These are phyloP conservation scores for Diglossa cyanea DNA, from an alignment of 2,797 vertebrate genomes.

Conservation along the genomic window DNA sequence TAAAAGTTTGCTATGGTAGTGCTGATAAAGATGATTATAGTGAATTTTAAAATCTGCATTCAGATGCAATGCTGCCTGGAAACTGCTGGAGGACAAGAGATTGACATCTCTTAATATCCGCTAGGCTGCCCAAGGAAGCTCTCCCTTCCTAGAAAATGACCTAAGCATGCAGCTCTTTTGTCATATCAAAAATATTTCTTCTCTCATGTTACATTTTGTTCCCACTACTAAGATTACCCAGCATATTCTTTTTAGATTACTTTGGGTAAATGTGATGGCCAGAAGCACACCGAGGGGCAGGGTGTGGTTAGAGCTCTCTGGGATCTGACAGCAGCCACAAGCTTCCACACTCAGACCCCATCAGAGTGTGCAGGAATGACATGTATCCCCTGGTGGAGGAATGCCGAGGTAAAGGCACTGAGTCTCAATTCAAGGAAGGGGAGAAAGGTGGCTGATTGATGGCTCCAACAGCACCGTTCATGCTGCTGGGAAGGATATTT, in stretches of 20 bases:
- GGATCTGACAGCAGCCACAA: not conserved
- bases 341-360: rapidly evolving
- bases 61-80: not conserved
- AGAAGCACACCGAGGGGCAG: rapidly evolving
- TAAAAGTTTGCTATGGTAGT: not conserved
- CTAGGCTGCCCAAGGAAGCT: not conserved
- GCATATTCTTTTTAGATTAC: not conserved
- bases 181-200: not conserved
- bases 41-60: not conserved
- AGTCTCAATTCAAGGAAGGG: not conserved
- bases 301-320: not conserved
- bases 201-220: not conserved
- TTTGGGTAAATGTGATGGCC: not conserved
- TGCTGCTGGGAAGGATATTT: not conserved
- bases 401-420: not conserved
- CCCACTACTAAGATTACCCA: not conserved
- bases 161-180: not conserved
- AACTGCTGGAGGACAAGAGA: not conserved
- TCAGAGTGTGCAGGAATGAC: not conserved
- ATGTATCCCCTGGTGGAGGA: rapidly evolving
- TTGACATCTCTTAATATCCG: not conserved
- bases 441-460: not conserved
- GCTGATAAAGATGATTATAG: not conserved
- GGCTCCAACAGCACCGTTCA: not conserved
- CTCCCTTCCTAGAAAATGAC: not conserved